Conservation (phyloP, 2,888 invertebrate genomes). For the Brassicogethes aeneus region DNA sequence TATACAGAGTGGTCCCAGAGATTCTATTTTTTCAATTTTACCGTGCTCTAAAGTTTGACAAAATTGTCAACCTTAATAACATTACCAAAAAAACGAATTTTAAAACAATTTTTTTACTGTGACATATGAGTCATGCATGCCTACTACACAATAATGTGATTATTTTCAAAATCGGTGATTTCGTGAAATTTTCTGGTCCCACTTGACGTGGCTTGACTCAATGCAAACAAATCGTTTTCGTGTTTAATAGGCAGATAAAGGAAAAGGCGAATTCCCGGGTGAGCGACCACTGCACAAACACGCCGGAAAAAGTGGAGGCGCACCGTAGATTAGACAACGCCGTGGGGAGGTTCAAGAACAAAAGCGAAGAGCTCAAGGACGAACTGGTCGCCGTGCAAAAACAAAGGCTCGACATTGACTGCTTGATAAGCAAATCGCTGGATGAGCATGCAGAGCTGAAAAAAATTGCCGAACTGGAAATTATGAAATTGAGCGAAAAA, state of each 20-base stretch:
- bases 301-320: conserved; percentile 25
- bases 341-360: conserved; percentile 26
- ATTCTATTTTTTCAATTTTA: too few relatives aligned
- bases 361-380: conserved; percentile 19
- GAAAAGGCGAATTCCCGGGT: conserved; percentile 28
- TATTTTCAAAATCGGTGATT: too few relatives aligned
- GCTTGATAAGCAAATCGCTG: conserved; percentile 20
- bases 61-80: too few relatives aligned
- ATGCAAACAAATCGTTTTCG: too few relatives aligned
- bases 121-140: too few relatives aligned
- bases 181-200: too few relatives aligned
- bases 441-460: conserved; percentile 21
- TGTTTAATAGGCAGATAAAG: conserved; percentile 29
- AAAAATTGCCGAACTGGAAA: conserved; percentile 17
- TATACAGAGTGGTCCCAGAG: too few relatives aligned
- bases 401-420: conserved; percentile 18
- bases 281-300: conserved; percentile 26
- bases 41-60: too few relatives aligned
- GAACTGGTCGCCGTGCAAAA: conserved; percentile 8
- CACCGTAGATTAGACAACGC: conserved; percentile 26
- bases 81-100: too few relatives aligned
- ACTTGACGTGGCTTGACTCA: too few relatives aligned
- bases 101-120: too few relatives aligned
- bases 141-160: too few relatives aligned
- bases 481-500: conserved; percentile 15